Conservation (phyloP, 2,113 vertebrate genomes). For the Gobius niger region DNA sequence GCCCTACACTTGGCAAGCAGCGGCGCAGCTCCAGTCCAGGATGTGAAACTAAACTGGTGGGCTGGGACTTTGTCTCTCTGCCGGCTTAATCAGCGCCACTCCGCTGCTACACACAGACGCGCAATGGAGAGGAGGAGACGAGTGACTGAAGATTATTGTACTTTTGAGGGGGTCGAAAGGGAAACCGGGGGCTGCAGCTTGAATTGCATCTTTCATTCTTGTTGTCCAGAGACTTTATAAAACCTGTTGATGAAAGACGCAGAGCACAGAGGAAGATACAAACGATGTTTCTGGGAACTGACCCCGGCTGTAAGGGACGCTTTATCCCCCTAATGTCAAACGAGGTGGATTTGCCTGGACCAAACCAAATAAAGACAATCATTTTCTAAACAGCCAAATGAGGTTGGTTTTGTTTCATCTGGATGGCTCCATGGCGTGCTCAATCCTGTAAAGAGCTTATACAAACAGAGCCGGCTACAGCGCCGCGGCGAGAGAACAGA, state of each 20-base stretch:
- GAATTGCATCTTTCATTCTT: slow-evolving; percentile 74
- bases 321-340: slow-evolving; percentile 63
- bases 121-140: slow-evolving; percentile 67
- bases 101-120: slow-evolving; percentile 64
- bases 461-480: slow-evolving; percentile 64
- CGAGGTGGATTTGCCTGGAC: slow-evolving; percentile 65
- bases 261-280: slow-evolving; percentile 69
- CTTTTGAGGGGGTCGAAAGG: slow-evolving; percentile 70
- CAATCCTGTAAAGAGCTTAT: slow-evolving; percentile 72
- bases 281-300: slow-evolving; percentile 66
- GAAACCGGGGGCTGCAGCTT: slow-evolving; percentile 50
- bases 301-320: slow-evolving; percentile 53
- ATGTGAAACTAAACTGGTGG: slow-evolving; percentile 78
- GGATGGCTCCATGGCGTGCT: slow-evolving; percentile 51
- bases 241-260: slow-evolving; percentile 68
- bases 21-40: slow-evolving; percentile 72
- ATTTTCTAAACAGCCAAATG: slow-evolving; percentile 68
- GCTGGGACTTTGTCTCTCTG: slow-evolving; percentile 75
- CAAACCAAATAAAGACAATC: slow-evolving; percentile 72
- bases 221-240: slow-evolving; percentile 65
- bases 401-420: slow-evolving; percentile 75
- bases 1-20: slow-evolving; percentile 77
- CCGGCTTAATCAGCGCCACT: slow-evolving; percentile 74
- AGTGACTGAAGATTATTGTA: slow-evolving; percentile 74
- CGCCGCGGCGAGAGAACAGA: slow-evolving; percentile 66